Evolutionary conservation across 2,113 vertebrate species (phyloP), one percentile per base, ranked within the genome.

Genomic region (Petaurus breviceps): DNA sequence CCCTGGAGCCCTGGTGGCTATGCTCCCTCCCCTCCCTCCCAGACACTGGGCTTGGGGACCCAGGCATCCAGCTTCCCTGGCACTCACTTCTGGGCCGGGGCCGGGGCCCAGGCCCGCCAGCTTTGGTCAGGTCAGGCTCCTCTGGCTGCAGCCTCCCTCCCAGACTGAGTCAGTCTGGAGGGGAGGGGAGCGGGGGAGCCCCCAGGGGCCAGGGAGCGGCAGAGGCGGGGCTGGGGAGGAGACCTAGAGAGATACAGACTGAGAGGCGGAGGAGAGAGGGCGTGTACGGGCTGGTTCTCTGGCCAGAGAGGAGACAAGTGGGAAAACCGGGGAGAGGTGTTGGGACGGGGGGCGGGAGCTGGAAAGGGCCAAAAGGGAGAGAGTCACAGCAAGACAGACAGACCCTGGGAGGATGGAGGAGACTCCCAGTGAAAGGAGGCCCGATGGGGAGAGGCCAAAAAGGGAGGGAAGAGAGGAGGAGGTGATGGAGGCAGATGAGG

Each of bases 141-240:
- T 94, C 49, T 0, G 37, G 92, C 89, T 54, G 23, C 90, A 54
- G 94, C 96, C 96, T 95, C 90, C 90, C 43, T 51, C 31, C 90
- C 90, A 19, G 37, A 16, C 68, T 37, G 61, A 77, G 68, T 22
- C 68, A 22, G 68, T 77, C 16, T 77, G 89, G 90, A 9, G 3
- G 90, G 90, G 51, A 49, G 26, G 46, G 89, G 49, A 51, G 96
- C 25, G 1, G 68, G 93, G 94, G 94, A 90, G 95, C 95, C 92
- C 95, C 97, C 94, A 94, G 50, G 94, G 97, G 97, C 95, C 96
- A 5, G 96, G 93, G 95, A 90, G 95, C 93, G 94, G 93, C 90
- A 1, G 19, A 95, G 93, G 93, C 57, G 96, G 94, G 93, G 95
- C 94, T 0, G 46, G 84, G 46, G 16, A 53, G 55, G 51, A 22